Evolutionary conservation across 2,113 vertebrate species (phyloP).

Genomic region (Labeo catla): DNA sequence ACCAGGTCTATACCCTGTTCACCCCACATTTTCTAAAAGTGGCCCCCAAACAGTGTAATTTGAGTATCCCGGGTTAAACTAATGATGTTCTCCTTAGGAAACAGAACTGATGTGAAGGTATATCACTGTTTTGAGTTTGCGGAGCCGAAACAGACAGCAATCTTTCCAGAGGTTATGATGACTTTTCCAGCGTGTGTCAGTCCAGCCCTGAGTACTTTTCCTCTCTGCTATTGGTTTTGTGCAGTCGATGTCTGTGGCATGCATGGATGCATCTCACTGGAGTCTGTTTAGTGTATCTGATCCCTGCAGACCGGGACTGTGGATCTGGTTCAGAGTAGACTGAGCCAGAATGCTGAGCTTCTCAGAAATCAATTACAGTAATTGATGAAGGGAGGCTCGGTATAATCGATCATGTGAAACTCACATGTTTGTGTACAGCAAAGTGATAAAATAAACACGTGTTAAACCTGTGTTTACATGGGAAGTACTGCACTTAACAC

Average conservation of each 20-base stretch:
- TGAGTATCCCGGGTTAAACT: neutral
- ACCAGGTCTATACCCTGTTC: neutral
- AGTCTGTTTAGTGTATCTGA: slow-evolving; percentile 66
- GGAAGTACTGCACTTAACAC: neutral
- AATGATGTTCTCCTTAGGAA: neutral
- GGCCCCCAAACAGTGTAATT: neutral
- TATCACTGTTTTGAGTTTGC: neutral
- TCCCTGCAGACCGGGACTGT: slow-evolving; percentile 34
- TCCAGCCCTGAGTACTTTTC: slow-evolving; percentile 10
- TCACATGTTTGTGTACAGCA: slow-evolving; percentile 63
- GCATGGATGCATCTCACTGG: slow-evolving; percentile 74
- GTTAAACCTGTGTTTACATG: slow-evolving; percentile 9
- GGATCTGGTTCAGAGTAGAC: slow-evolving; percentile 49
- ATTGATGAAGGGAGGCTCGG: slow-evolving; percentile 64
- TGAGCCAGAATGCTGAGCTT: slow-evolving; percentile 44
- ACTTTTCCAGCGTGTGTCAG: slow-evolving; percentile 8
- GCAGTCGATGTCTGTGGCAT: slow-evolving; percentile 64
- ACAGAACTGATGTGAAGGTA: neutral
- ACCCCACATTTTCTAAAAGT: neutral
- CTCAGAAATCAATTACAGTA: slow-evolving; percentile 67
- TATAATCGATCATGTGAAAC: slow-evolving; percentile 66
- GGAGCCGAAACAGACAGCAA: neutral
- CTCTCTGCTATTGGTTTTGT: slow-evolving; percentile 19
- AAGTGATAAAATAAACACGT: slow-evolving; percentile 68
- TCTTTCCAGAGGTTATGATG: neutral